Conservation (phyloP, 2,797 vertebrate species). For the Chelidonichthys spinosus region DNA sequence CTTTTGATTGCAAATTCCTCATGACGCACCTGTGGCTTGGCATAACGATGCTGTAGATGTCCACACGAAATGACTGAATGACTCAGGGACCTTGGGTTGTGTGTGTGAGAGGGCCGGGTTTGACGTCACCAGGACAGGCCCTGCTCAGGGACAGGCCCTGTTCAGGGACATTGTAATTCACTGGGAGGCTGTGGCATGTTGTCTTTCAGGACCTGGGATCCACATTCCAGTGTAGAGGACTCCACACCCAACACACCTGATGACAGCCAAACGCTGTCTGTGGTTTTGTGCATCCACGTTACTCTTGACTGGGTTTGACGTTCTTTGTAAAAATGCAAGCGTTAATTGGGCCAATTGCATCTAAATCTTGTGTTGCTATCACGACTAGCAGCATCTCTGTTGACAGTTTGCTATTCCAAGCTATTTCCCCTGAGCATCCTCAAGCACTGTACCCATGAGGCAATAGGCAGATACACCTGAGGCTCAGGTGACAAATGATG, state of each 20-base stretch:
- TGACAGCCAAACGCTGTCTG: background rate
- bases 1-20: background rate
- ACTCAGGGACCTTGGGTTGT: background rate
- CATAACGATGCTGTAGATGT: background rate
- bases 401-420: slow-evolving; percentile 14
- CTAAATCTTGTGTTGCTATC: background rate
- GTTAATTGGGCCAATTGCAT: background rate
- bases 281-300: background rate
- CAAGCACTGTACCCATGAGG: slow-evolving; percentile 20
- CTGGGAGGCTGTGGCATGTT: slow-evolving; percentile 52
- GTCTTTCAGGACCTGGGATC: slow-evolving; percentile 53
- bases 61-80: background rate
- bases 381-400: background rate
- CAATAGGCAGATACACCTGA: slow-evolving; percentile 40
- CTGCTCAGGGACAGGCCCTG: slow-evolving; percentile 16
- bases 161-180: background rate
- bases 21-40: background rate
- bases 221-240: slow-evolving; percentile 53
- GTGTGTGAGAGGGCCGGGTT: background rate
- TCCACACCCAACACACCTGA: slow-evolving; percentile 26
- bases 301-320: background rate
- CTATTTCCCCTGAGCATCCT: slow-evolving; percentile 20
- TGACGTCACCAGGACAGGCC: slow-evolving; percentile 10
- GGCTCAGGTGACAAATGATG: slow-evolving; percentile 62
- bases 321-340: background rate